Conservation (phyloP, 2,888 invertebrate genomes). For the Sisyra terminalis region DNA sequence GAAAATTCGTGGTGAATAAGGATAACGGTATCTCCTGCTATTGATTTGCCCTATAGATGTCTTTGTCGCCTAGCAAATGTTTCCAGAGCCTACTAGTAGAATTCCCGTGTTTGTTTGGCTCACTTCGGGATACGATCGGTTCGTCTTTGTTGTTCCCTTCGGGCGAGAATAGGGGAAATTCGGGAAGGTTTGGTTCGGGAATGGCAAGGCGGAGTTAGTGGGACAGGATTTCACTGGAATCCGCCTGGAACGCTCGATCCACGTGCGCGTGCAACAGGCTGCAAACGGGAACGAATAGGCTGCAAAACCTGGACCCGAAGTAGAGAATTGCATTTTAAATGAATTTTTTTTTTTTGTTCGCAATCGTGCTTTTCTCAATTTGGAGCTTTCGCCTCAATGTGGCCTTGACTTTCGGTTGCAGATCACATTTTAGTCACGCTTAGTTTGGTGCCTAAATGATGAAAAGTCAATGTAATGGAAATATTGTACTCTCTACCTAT, state of each 20-base stretch:
- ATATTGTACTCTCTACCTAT: constrained; percentile 2
- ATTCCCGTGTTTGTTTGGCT: neutral
- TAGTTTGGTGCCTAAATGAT: constrained; percentile 10
- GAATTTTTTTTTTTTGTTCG: no score
- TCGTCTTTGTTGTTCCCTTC: no score
- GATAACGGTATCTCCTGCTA: no score
- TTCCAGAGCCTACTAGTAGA: no score
- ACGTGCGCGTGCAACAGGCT: constrained; percentile 1
- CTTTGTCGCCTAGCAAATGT: no score
- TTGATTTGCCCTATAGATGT: no score
- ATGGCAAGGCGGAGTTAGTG: constrained; percentile 1
- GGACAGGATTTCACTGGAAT: neutral
- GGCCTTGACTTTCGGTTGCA: neutral
- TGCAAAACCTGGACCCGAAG: neutral
- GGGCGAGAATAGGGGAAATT: neutral
- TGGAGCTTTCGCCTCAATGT: neutral
- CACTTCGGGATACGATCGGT: neutral
- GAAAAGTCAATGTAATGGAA: constrained; percentile 9
- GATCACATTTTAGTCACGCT: constrained; percentile 6
- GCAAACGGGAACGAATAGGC: neutral
- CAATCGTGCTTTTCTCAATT: neutral
- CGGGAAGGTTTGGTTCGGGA: neutral
- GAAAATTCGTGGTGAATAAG: no score
- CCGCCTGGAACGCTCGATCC: constrained; percentile 1
- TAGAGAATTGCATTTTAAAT: neutral